phyloP scores from a whole-genome alignment of 2,888 invertebrate species.

The Leptogaster cylindrica region DNA sequence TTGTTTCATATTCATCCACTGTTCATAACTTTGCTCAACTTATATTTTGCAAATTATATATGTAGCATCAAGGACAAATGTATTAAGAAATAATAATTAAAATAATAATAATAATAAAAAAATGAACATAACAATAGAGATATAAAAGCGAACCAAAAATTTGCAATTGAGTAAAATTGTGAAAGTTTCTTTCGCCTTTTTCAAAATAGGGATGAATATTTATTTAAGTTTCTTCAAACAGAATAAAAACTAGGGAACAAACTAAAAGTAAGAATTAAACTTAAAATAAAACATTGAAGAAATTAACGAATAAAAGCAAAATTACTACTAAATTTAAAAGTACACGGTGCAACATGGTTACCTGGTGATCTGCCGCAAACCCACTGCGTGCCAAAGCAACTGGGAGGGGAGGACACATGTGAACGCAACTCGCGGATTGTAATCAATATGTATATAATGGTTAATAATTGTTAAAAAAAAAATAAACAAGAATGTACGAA shows the following conservation, averaged over 20 bases:
- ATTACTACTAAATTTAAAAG: conserved; percentile 46
- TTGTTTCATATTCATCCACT: no score
- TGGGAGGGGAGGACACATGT: conserved; percentile 56
- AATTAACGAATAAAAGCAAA: no score
- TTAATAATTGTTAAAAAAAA: conserved; percentile 43
- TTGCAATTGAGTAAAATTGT: no score
- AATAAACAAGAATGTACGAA: conserved; percentile 50
- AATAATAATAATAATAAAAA: no score
- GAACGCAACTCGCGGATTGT: conserved; percentile 49
- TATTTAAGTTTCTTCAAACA: background rate
- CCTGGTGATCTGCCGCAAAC: conserved; percentile 68
- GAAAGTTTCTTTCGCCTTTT: background rate
- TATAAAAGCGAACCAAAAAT: no score
- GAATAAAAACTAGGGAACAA: background rate
- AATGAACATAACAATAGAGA: no score
- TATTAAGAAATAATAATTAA: no score
- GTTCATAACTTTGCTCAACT: no score
- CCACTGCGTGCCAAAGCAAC: conserved; percentile 70
- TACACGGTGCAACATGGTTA: conserved; percentile 71
- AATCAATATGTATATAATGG: conserved; percentile 39
- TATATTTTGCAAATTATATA: no score
- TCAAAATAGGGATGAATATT: background rate
- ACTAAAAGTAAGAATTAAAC: conserved; percentile 7
- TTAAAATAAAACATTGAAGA: background rate
- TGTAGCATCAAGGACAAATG: no score